Base-by-base conservation (phyloP, 1,140 invertebrate genomes). In the Stratiolaelaps scimitus region DNA sequence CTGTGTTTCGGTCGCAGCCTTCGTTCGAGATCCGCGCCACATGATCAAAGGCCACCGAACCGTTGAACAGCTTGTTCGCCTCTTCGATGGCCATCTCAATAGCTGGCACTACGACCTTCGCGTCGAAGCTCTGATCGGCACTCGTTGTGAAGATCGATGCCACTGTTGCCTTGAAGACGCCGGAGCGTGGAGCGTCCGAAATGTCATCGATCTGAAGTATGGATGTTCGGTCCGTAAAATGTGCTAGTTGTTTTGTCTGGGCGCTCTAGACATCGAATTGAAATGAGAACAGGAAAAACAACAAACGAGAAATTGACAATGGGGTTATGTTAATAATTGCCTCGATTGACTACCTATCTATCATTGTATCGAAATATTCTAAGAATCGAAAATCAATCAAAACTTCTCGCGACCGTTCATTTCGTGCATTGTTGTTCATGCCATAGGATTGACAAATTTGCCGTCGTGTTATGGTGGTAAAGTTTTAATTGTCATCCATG, bases 71-170 rank as follows among this genome's bases (percentile, higher is more conserved):
- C 23, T 34, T 23, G n/a, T 60, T 60, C n/a, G 64, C 68, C 34
- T 69, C 65, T 7, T 65, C 40, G 7, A 67, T 43, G 1, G 70
- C 70, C 29, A 71, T 20, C 19, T 66, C 43, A n/a, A 71, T 43
- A 6, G 69, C 66, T n/a, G 69, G 64, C n/a, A 69, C 43, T 15
- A 71, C 30, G 4, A 69, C 23, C 47, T 68, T 60, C 13, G 53
- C 53, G 23, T 60, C 53, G 53, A 60, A 60, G n/a, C 26, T 26
- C 2, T 60, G 53, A n/a, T 60, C 53, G 53, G 15, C 53, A 34
- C 23, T 60, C 17, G n/a, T 60, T 26, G 23, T 60, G 23, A 60
- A 60, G 2, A 60, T 60, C 53, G 53, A 60, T 29, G 53, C 53
- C 17, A 60, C 23, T 15, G 53, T 60, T 23, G 53, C 53, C 20